phyloP scores from a whole-genome alignment of 2,888 invertebrate species.

The Lithophane socia region DNA sequence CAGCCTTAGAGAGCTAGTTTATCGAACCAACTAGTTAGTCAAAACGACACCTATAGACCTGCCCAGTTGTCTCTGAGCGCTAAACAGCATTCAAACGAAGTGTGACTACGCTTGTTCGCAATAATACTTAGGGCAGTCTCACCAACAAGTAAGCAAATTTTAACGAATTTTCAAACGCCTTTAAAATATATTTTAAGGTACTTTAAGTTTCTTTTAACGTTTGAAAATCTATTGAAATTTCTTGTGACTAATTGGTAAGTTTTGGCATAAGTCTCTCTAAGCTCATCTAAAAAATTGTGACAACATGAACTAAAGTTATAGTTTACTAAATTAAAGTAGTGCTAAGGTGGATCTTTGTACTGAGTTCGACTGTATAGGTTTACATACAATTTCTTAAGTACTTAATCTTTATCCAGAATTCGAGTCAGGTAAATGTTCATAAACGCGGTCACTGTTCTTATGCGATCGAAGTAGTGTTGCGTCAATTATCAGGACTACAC shows the following conservation, averaged over 20 bases:
- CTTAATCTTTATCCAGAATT: constrained; percentile 4
- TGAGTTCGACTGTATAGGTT: constrained; percentile 18
- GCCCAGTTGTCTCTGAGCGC: background rate
- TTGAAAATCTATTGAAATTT: background rate
- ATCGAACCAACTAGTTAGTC: background rate
- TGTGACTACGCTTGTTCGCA: background rate
- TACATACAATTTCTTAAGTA: background rate
- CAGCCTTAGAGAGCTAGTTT: constrained; percentile 44
- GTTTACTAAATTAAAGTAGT: constrained; percentile 19
- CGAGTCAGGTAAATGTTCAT: background rate
- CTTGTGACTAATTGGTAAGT: constrained; percentile 4
- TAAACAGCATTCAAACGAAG: background rate
- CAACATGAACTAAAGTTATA: constrained; percentile 25
- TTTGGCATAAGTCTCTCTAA: constrained; percentile 14
- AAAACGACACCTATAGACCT: background rate
- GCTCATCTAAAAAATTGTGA: constrained; percentile 32
- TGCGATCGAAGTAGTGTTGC: background rate
- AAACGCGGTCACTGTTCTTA: background rate
- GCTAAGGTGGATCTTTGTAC: background rate
- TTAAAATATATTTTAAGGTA: background rate
- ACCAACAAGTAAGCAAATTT: background rate
- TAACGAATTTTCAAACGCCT: background rate
- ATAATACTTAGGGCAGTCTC: background rate
- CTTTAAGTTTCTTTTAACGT: background rate
- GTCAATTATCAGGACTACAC: background rate